Conservation (phyloP, 2,113 vertebrate species). For the Paracanthobrama guichenoti region DNA sequence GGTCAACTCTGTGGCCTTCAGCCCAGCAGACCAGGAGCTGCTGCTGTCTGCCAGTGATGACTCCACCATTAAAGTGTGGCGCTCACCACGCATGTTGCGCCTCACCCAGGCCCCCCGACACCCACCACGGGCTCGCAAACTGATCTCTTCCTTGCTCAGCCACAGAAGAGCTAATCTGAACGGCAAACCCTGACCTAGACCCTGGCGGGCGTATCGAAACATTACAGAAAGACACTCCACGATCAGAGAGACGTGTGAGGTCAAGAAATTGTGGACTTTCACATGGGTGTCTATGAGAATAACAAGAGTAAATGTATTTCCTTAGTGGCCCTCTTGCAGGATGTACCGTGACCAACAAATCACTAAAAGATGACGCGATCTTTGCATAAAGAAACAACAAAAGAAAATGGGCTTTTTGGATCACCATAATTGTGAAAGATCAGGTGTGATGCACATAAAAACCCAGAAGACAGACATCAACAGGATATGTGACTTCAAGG, state of each 20-base stretch:
- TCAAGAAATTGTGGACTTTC: neutral
- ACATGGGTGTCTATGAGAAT: neutral
- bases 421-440: neutral
- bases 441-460: neutral
- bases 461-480: neutral
- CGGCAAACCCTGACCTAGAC: conserved; percentile 65
- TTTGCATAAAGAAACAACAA: neutral
- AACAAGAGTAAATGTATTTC: neutral
- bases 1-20: conserved; percentile 96
- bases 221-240: conserved; percentile 10
- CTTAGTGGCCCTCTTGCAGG: neutral
- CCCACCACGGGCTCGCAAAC: conserved; percentile 62
- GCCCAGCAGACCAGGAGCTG: conserved; percentile 92
- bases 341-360: neutral
- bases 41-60: conserved; percentile 92
- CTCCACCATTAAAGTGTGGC: conserved; percentile 93
- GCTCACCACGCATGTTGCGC: conserved; percentile 81
- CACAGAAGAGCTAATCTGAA: conserved; percentile 70
- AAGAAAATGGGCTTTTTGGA: neutral
- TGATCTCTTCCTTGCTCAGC: conserved; percentile 81
- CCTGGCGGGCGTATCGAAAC: neutral
- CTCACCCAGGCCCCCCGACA: conserved; percentile 63
- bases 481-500: neutral
- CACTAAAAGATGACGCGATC: neutral
- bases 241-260: neutral